Evolutionary conservation across 2,888 invertebrate species (phyloP), one percentile per base, ranked within the genome.

Genomic region (Adela reaumurella): DNA sequence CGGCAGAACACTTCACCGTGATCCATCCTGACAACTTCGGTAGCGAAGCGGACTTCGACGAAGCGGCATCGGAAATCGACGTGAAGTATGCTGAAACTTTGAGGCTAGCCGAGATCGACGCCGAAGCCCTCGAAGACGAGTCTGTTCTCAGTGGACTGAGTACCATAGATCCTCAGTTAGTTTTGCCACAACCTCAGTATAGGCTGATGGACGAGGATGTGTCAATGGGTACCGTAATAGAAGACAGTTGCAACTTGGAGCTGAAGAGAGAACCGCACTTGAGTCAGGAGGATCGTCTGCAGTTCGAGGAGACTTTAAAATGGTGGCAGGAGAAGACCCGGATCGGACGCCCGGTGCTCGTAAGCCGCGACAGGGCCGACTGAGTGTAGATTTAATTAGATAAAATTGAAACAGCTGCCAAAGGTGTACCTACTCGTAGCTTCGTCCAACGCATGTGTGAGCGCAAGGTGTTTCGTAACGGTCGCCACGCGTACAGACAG

Each of bases 281-380:
- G n/a, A 74, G 76, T 19, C 70, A 76, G 19, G 78, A 78, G 57
- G 73, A 77, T 53, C 59, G 76, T 51, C 72, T 77, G 49, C 78
- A 79, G 51, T 77, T 78, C 56, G 79, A 80, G 52, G 79, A 79
- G 55, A 78, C 78, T 2, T 56, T 79, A 11, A 79, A 77, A 55
- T 80, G 80, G 80, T 80, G 80, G 80, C 77, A 80, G 55, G 74
- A 78, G 55, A 78, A 78, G 56, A 78, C 76, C 3, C 67, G 67
- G 55, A 70, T 67, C 60, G 62, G 64, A 16, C 68, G 68, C 54
- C 60, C 65, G 11, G 46, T 65, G 45, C 52, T 58, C 50, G 35
- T 35, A 14, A 35, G n/a, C 35, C 8, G 35, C n/a, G 35, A 35
- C 11, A 35, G 14, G 3, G n/a, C 3, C n/a, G 35, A 35, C n/a